A percentile compares a stretch with the other conserved stretches of the same genome.
phyloP scores from a whole-genome alignment of 2,797 vertebrate species.

The Dipus sagitta region DNA sequence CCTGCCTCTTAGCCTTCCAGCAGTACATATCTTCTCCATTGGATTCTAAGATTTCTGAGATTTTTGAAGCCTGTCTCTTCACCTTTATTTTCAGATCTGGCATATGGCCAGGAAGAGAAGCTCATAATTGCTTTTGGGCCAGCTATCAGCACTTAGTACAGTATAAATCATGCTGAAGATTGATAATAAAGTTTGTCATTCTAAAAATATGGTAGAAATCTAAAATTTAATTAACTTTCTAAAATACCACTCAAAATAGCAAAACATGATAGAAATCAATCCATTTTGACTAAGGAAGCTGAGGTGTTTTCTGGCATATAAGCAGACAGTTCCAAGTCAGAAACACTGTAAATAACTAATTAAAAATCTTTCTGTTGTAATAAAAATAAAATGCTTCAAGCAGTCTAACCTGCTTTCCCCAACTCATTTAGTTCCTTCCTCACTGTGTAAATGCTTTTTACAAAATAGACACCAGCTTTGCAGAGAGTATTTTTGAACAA shows the following conservation, averaged over 20 bases:
- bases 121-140: not conserved
- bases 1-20: not conserved
- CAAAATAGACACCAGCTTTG: conserved; percentile 72
- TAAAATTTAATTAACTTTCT: conserved; percentile 73
- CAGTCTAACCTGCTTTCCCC: conserved; percentile 66
- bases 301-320: conserved; percentile 57
- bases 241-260: conserved; percentile 60
- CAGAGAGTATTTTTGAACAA: conserved; percentile 82
- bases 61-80: not conserved
- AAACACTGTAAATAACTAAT: conserved; percentile 82
- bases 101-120: not conserved
- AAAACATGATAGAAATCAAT: conserved; percentile 64
- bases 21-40: not conserved
- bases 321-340: conserved; percentile 63
- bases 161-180: conserved; percentile 30
- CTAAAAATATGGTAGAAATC: conserved; percentile 60
- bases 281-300: conserved; percentile 63
- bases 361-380: conserved; percentile 75
- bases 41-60: not conserved
- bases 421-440: conserved; percentile 75
- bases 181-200: conserved; percentile 54
- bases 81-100: not conserved
- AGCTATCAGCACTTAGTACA: not conserved
- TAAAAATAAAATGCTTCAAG: conserved; percentile 78
- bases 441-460: conserved; percentile 69